Evolutionary conservation across 2,797 vertebrate genomes (phyloP).

Genomic region (Cynodonichthys magdalenae): DNA sequence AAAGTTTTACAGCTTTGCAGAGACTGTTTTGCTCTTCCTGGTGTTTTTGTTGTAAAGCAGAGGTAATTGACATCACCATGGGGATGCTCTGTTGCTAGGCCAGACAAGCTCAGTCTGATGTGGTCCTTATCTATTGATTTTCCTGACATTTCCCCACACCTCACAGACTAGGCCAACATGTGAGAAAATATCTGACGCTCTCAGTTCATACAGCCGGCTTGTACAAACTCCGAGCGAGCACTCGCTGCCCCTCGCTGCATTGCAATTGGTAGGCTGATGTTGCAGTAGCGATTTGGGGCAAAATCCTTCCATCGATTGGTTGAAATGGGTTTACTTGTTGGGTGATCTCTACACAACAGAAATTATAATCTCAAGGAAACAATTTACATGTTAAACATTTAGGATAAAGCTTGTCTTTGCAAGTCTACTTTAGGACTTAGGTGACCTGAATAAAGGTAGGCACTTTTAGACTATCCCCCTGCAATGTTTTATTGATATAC

Average conservation of each 20-base stretch:
- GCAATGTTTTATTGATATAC: slow-evolving; percentile 84
- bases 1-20: slow-evolving; percentile 79
- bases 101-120: slow-evolving; percentile 82
- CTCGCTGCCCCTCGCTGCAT: slow-evolving; percentile 67
- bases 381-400: slow-evolving; percentile 3
- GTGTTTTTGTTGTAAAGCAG: slow-evolving; percentile 79
- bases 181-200: slow-evolving; percentile 82
- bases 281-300: slow-evolving; percentile 59
- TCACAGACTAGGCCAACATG: slow-evolving; percentile 82
- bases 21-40: slow-evolving; percentile 71
- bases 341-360: neutral
- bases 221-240: slow-evolving; percentile 72
- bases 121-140: slow-evolving; percentile 85
- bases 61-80: slow-evolving; percentile 83
- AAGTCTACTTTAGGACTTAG: slow-evolving; percentile 21
- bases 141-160: slow-evolving; percentile 83
- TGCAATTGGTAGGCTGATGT: slow-evolving; percentile 67
- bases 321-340: slow-evolving; percentile 12
- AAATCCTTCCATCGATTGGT: slow-evolving; percentile 30
- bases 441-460: slow-evolving; percentile 62
- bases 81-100: slow-evolving; percentile 82
- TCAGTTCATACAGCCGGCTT: slow-evolving; percentile 81
- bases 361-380: neutral
- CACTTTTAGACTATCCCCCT: slow-evolving; percentile 55
- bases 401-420: slow-evolving; percentile 14